These are phyloP conservation scores for Drosophila histrio DNA, from an alignment of 2,888 invertebrate genomes.

Conservation along the genomic window DNA sequence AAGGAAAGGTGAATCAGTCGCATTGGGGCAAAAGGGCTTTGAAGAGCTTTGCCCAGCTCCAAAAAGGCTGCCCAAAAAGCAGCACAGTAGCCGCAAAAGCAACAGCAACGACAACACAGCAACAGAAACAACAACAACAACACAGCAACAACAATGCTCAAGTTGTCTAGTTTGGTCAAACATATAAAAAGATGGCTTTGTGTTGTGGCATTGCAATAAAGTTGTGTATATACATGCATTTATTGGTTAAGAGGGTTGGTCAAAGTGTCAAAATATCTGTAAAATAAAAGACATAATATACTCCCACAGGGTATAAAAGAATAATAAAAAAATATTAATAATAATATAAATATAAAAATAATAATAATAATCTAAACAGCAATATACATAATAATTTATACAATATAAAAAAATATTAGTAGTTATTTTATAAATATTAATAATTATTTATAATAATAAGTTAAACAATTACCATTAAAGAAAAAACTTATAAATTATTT, in stretches of 20 bases:
- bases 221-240: constrained; percentile 35
- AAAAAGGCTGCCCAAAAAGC: constrained; percentile 36
- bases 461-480: no score
- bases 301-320: no score
- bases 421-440: no score
- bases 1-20: constrained; percentile 31
- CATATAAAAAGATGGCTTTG: constrained; percentile 46
- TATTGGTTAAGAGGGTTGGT: constrained; percentile 33
- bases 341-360: not conserved
- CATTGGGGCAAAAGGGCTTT: constrained; percentile 1
- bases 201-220: constrained; percentile 45
- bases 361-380: no score
- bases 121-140: constrained; percentile 1
- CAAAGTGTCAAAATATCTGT: not conserved
- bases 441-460: no score
- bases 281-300: no score
- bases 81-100: constrained; percentile 42
- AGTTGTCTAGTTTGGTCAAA: constrained; percentile 43
- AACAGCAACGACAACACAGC: constrained; percentile 14
- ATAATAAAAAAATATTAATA: not conserved
- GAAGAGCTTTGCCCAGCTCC: not conserved
- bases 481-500: no score
- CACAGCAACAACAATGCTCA: constrained; percentile 13
- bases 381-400: no score
- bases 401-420: no score